Percentiles rank a stretch among this genome's conserved stretches.
Evolutionary conservation across 2,888 invertebrate genomes (phyloP).

Genomic region (Apodemia duryi): DNA sequence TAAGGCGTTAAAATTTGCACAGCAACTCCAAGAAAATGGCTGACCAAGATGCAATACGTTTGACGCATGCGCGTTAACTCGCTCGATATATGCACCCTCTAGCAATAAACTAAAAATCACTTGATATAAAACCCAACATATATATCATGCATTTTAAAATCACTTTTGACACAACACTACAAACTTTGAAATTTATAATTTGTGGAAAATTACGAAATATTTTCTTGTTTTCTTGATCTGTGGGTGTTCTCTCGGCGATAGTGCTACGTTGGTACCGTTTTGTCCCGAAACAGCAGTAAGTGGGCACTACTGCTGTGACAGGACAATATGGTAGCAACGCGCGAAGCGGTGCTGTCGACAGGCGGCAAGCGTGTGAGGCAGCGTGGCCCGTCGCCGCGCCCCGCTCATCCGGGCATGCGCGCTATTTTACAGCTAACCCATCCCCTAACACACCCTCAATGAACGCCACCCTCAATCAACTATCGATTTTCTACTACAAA

Average conservation of each 20-base stretch:
- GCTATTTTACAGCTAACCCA: conserved; percentile 41
- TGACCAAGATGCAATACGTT: conserved; percentile 57
- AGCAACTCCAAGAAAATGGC: conserved; percentile 63
- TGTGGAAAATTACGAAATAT: conserved; percentile 2
- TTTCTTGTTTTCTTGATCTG: conserved; percentile 13
- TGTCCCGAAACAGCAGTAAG: conserved; percentile 97
- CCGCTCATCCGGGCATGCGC: conserved; percentile 63
- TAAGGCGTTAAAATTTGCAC: conserved; percentile 35
- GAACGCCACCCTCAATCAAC: conserved; percentile 68
- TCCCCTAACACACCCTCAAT: conserved; percentile 54
- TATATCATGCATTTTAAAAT: conserved; percentile 19
- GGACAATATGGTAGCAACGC: conserved; percentile 94
- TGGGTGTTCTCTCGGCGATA: conserved; percentile 29
- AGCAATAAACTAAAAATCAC: conserved; percentile 42
- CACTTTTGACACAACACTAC: conserved; percentile 26
- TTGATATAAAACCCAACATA: conserved; percentile 31
- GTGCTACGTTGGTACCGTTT: conserved; percentile 66
- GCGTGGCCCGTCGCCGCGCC: conserved; percentile 58
- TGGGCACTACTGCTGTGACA: conserved; percentile 96
- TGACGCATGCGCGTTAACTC: conserved; percentile 67
- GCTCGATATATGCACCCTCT: conserved; percentile 75
- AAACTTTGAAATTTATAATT: conserved; percentile 13
- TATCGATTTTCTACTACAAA: conserved; percentile 66
- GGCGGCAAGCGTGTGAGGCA: conserved; percentile 77
- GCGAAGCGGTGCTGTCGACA: conserved; percentile 55